Evolutionary conservation across 2,888 invertebrate species (phyloP).

Genomic region (Chymomyza fuscimana): DNA sequence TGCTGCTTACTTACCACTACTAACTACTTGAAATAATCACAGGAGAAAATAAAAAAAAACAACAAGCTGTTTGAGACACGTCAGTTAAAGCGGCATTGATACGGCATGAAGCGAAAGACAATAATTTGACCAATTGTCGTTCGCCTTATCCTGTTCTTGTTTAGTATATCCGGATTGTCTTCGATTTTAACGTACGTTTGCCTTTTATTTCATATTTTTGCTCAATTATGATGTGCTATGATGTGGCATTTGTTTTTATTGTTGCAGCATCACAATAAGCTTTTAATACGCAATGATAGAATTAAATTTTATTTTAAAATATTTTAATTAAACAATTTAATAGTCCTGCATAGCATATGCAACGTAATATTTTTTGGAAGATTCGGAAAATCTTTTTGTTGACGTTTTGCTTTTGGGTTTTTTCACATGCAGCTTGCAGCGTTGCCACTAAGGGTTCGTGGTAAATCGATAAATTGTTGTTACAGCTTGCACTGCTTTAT

Average conservation of each 20-base stretch:
- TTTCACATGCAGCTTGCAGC: conserved; percentile 2
- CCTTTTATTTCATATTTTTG: neutral
- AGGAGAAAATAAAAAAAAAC: conserved; percentile 24
- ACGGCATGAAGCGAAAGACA: neutral
- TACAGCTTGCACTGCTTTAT: neutral
- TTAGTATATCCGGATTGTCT: neutral
- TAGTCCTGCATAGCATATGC: neutral
- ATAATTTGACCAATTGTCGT: neutral
- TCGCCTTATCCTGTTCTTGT: neutral
- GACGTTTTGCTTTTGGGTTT: conserved; percentile 1
- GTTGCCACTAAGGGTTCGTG: neutral
- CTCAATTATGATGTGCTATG: neutral
- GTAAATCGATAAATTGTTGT: neutral
- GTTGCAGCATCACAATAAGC: neutral
- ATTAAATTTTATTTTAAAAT: neutral
- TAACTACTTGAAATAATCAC: conserved; percentile 24
- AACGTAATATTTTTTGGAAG: neutral
- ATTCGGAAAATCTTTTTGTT: conserved; percentile 1
- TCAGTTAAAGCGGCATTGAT: conserved; percentile 18
- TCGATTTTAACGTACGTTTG: neutral
- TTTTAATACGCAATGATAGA: neutral
- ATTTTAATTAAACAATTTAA: neutral
- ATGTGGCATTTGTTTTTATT: neutral
- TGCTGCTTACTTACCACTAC: neutral
- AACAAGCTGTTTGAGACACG: conserved; percentile 34